Percentiles rank a stretch among this genome's conserved stretches.
These are phyloP conservation scores for Olivierus martensii DNA, from an alignment of 1,140 invertebrate species.

Conservation along the genomic window DNA sequence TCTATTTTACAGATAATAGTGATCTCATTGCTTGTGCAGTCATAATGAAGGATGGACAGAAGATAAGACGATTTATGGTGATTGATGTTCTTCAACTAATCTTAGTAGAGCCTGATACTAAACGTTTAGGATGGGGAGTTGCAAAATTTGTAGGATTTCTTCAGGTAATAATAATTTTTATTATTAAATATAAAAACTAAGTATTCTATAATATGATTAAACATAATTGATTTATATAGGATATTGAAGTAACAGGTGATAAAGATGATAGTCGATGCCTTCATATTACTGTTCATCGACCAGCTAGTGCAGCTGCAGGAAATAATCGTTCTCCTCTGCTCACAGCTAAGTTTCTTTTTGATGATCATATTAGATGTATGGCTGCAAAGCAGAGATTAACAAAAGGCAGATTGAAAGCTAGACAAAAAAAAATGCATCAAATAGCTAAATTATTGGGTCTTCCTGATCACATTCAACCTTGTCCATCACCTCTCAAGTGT, in stretches of 20 bases:
- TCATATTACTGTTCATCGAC: slow-evolving; percentile 85
- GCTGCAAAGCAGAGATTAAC: slow-evolving; percentile 52
- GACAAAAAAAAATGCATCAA: slow-evolving; percentile 88
- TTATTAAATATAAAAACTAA: no score
- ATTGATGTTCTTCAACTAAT: slow-evolving; percentile 91
- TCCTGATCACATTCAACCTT: slow-evolving; percentile 41
- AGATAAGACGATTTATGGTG: slow-evolving; percentile 81
- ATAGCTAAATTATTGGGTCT: slow-evolving; percentile 85
- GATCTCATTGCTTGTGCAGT: slow-evolving; percentile 94
- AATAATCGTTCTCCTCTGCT: slow-evolving; percentile 33
- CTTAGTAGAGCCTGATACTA: slow-evolving; percentile 87
- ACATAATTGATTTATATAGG: no score
- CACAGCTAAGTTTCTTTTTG: slow-evolving; percentile 88
- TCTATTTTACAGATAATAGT: slow-evolving; percentile 65
- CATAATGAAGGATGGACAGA: slow-evolving; percentile 71
- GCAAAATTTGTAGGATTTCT: slow-evolving; percentile 72
- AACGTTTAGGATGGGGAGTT: slow-evolving; percentile 87
- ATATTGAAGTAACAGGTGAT: slow-evolving; percentile 63
- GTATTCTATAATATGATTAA: no score
- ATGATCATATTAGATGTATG: slow-evolving; percentile 84
- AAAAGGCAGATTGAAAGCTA: slow-evolving; percentile 82
- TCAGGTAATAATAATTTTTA: slow-evolving; percentile 28
- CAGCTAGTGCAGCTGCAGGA: slow-evolving; percentile 40
- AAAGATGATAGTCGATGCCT: slow-evolving; percentile 93
- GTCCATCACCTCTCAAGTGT: slow-evolving; percentile 38